Conservation (phyloP, 2,113 vertebrate genomes). For the Pollimyrus isidori region DNA sequence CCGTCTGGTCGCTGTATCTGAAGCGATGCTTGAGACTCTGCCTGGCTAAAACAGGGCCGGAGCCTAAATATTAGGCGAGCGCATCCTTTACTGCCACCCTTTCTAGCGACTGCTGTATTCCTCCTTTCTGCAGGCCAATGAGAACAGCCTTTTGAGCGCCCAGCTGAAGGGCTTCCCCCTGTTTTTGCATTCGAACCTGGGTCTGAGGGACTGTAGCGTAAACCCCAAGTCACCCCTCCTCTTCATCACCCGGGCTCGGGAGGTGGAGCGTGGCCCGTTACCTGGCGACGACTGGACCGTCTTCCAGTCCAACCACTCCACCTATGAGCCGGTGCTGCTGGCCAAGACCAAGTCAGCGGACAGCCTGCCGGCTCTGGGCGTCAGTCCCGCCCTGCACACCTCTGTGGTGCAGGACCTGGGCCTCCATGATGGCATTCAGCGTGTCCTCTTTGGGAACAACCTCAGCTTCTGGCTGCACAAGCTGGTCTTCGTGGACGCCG, state of each 20-base stretch:
- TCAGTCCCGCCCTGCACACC: slow-evolving; percentile 76
- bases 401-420: slow-evolving; percentile 95
- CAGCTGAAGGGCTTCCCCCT: slow-evolving; percentile 97
- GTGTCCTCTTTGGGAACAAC: slow-evolving; percentile 93
- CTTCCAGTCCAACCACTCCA: slow-evolving; percentile 96
- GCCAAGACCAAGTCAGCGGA: slow-evolving; percentile 88
- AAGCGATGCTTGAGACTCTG: neutral
- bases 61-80: neutral
- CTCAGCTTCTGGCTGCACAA: slow-evolving; percentile 96
- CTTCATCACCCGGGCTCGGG: slow-evolving; percentile 82
- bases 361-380: slow-evolving; percentile 74
- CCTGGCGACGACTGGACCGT: slow-evolving; percentile 95
- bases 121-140: slow-evolving; percentile 72
- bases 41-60: neutral
- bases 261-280: slow-evolving; percentile 82
- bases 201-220: slow-evolving; percentile 90
- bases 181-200: slow-evolving; percentile 91
- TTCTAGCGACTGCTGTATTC: neutral
- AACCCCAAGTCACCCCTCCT: slow-evolving; percentile 90
- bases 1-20: neutral
- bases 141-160: slow-evolving; percentile 93
- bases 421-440: slow-evolving; percentile 89
- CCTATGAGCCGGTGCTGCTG: slow-evolving; percentile 85
- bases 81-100: neutral
- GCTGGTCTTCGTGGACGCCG: slow-evolving; percentile 84